Conservation (phyloP, 2,113 vertebrate genomes). For the Cynopterus brachyotis region DNA sequence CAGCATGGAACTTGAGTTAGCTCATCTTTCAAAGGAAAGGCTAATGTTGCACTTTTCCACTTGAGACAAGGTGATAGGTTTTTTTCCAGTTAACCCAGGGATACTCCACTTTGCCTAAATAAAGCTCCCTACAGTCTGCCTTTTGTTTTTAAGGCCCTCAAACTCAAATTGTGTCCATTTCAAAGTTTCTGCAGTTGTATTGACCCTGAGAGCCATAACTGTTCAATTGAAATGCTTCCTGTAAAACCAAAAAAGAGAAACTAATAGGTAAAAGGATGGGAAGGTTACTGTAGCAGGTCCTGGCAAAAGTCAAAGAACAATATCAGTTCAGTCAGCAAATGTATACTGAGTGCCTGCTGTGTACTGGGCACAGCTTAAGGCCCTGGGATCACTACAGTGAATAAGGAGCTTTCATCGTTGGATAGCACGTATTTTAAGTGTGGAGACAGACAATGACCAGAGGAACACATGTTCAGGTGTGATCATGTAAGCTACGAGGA, state of each 20-base stretch:
- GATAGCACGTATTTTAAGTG: not conserved
- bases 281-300: not conserved
- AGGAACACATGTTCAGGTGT: not conserved
- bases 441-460: not conserved
- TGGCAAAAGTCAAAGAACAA: not conserved
- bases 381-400: not conserved
- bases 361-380: not conserved
- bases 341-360: not conserved
- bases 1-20: not conserved
- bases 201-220: not conserved
- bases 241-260: not conserved
- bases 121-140: not conserved
- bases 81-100: not conserved
- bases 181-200: not conserved
- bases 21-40: constrained; percentile 46
- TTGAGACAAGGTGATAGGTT: not conserved
- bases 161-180: not conserved
- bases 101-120: not conserved
- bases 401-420: not conserved
- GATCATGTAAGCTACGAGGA: not conserved
- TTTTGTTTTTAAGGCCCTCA: constrained; percentile 19
- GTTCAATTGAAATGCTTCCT: not conserved
- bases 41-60: constrained; percentile 28
- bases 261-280: not conserved
- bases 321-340: not conserved